Evolutionary conservation across 1,140 invertebrate species (phyloP), one percentile per base, ranked within the genome.

Genomic region (Manduca sexta): DNA sequence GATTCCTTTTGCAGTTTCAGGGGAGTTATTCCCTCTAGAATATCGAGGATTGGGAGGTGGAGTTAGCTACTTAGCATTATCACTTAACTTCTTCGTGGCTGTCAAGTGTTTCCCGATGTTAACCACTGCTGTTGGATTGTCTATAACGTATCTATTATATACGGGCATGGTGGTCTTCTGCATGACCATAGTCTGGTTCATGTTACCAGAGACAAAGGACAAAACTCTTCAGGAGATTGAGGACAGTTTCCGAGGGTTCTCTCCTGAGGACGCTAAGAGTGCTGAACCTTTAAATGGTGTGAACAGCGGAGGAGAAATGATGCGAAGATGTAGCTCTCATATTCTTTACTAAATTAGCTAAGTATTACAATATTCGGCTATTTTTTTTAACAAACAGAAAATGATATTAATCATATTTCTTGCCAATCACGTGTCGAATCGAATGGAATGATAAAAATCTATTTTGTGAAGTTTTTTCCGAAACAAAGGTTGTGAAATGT

Each of bases 191-290:
- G 38, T 81, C 1, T 81, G 69, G 49, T 73, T 77, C 33, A 64
- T 74, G 62, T 60, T 85, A 39, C 82, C 82, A 1, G 82, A 85
- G 49, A 85, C 82, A 0, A 85, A 83, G 38, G 79, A 71, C 42
- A 79, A 64, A 13, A 82, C 79, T 17, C 64, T 85, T 7, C 79
- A 83, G 41, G 76, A 84, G 31, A 82, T 84, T 6, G 82, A 85
- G 41, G 75, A 83, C 37, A 58, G 52, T 12, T 75, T 85, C 30
- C 47, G 74, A 43, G 74, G 82, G 0, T 13, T 60, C 7, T 52
- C 64, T 11, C 17, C 63, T 6, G 50, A 44, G 1, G 77, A 82
- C 34, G 45, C 38, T 6, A 75, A 64, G 45, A 64, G 60, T 44
- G 44, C 51, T 0, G 56, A 72, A 38, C 72, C 77, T 2, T 41